Percentiles rank a stretch among this genome's conserved stretches.
Evolutionary conservation across 1,140 invertebrate species (phyloP).

Genomic region (Chironomus tepperi): DNA sequence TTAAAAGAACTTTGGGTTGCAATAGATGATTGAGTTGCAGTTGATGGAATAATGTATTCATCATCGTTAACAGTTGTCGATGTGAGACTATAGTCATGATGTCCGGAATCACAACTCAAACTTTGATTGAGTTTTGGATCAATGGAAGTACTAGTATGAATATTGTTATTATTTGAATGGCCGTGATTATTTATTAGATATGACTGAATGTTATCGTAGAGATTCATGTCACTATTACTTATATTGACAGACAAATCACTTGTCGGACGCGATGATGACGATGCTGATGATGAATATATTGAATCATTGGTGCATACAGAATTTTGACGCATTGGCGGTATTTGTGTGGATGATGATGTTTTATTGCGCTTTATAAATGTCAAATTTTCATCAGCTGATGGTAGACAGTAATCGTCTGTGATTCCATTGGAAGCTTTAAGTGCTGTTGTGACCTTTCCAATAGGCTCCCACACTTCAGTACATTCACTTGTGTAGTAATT

Average conservation of each 20-base stretch:
- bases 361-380: not conserved
- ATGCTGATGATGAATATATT: not conserved
- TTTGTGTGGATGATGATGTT: constrained; percentile 16
- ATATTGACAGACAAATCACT: constrained; percentile 23
- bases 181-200: constrained; percentile 3
- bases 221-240: constrained; percentile 8
- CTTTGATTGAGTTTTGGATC: constrained; percentile 29
- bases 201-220: constrained; percentile 4
- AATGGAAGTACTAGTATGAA: not conserved
- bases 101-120: constrained; percentile 36
- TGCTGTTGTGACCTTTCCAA: constrained; percentile 29
- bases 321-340: constrained; percentile 19
- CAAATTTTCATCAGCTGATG: constrained; percentile 17
- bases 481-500: constrained; percentile 60
- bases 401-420: not conserved
- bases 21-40: not conserved
- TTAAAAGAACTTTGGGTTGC: not conserved
- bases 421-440: not conserved
- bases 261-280: constrained; percentile 17
- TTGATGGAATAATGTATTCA: constrained; percentile 23
- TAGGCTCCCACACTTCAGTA: constrained; percentile 59
- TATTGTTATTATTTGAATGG: not conserved
- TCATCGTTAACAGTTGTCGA: constrained; percentile 25
- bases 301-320: constrained; percentile 23
- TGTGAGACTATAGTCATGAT: constrained; percentile 30